phyloP scores from a whole-genome alignment of 1,140 invertebrate species.

The Magallana gigas region DNA sequence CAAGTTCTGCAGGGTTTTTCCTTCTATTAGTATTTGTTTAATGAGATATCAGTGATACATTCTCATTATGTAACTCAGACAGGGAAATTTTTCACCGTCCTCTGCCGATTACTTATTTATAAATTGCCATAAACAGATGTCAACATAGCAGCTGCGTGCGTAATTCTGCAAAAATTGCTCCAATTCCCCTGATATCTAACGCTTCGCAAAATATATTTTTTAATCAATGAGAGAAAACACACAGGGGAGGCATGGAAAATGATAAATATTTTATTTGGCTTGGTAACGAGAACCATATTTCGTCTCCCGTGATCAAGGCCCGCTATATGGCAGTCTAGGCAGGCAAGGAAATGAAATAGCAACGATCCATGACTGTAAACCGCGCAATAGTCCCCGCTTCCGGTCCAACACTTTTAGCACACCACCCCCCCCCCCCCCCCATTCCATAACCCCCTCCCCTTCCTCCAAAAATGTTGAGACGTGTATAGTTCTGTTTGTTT shows the following conservation, averaged over 20 bases:
- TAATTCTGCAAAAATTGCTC: conserved; percentile 31
- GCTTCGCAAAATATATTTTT: conserved; percentile 34
- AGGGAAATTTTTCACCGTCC: not conserved
- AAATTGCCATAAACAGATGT: conserved; percentile 18
- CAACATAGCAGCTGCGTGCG: not conserved
- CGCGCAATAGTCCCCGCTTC: too few relatives aligned
- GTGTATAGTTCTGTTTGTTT: too few relatives aligned
- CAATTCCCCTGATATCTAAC: conserved; percentile 30
- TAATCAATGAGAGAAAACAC: conserved; percentile 18
- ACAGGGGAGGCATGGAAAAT: conserved; percentile 23
- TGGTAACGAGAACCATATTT: conserved; percentile 21
- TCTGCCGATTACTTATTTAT: conserved; percentile 24
- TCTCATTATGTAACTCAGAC: not conserved
- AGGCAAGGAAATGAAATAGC: too few relatives aligned
- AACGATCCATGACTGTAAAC: too few relatives aligned
- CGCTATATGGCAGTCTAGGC: too few relatives aligned
- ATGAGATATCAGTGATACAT: not conserved
- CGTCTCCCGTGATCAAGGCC: not conserved
- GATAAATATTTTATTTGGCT: conserved; percentile 28
- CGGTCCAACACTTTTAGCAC: too few relatives aligned
- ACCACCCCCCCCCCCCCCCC: too few relatives aligned
- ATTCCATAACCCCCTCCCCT: too few relatives aligned
- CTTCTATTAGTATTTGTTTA: not conserved
- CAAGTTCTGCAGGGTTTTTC: not conserved
- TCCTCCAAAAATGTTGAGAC: too few relatives aligned